Evolutionary conservation across 1,140 invertebrate genomes (phyloP).

Genomic region (Atta texana): DNA sequence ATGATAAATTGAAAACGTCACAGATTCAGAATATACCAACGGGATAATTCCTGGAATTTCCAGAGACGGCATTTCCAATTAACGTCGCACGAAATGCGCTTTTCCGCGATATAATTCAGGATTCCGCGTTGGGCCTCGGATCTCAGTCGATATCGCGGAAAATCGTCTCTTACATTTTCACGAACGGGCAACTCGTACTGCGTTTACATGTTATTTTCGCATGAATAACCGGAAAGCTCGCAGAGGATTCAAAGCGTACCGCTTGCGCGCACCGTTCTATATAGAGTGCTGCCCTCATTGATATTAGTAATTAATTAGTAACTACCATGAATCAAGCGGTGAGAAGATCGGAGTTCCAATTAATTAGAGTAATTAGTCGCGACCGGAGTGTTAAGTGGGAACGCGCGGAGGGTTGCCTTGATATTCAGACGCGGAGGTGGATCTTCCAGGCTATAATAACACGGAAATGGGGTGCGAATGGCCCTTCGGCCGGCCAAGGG

Average conservation of each 20-base stretch:
- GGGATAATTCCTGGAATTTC: constrained; percentile 41
- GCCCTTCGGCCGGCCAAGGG: constrained; percentile 68
- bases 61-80: constrained; percentile 37
- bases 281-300: constrained; percentile 31
- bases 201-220: constrained; percentile 40
- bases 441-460: constrained; percentile 76
- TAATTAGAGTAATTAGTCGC: constrained; percentile 85
- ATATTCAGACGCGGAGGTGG: constrained; percentile 74
- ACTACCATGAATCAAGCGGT: constrained; percentile 75
- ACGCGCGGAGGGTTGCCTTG: constrained; percentile 77
- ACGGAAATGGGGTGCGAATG: constrained; percentile 74
- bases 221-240: constrained; percentile 19
- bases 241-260: constrained; percentile 9
- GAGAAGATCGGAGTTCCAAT: constrained; percentile 79
- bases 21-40: not conserved
- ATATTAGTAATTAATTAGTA: constrained; percentile 82
- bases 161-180: constrained; percentile 35
- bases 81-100: constrained; percentile 9
- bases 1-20: constrained; percentile 45
- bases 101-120: constrained; percentile 42
- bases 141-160: constrained; percentile 18
- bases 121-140: not conserved
- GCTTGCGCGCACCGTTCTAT: not conserved
- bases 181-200: not conserved
- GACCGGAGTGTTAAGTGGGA: constrained; percentile 84